Base-by-base conservation (phyloP, 2,888 invertebrate species). In the Volucella zonaria region DNA sequence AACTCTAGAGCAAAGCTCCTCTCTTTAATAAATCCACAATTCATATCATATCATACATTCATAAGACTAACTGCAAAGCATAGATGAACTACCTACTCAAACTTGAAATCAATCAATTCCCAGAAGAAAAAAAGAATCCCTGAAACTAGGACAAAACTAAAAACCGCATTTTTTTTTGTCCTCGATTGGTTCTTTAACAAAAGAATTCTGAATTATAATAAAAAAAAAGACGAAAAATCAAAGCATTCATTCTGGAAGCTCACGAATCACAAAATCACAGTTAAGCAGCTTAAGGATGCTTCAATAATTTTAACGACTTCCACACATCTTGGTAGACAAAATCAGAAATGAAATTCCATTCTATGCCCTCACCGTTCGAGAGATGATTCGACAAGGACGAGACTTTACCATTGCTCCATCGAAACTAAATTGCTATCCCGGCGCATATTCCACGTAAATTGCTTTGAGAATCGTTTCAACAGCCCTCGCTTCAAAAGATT, bases 381-480 rank as follows among this genome's bases (percentile, higher is more conserved):
- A 31, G 31, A 31, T 31, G 38, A 12, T n/a, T 10, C 2, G 31
- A 14, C 9, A 15, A 38, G 67, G 14, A 42, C 47, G 12, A 47
- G n/a, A 23, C 61, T 54, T 23, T 67, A 23, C 51, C 12, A 52
- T 15, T 51, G 66, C 54, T 67, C 45, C 54, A 67, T 67, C 54
- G 54, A 56, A 67, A 67, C 59, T 52, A 76, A 67, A 76, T 76
- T 76, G 75, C 75, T 67, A 59, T 59, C 75, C 67, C 38, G 67
- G 67, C 75, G 52, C 75, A 76, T 76, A 59, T 76, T 67, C 59
- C 45, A 76, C 67, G 75, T 76, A 76, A 76, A 76, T 76, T 76
- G 75, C 75, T 76, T 67, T 76, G 59, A 67, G 51, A 76, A 67
- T 76, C 75, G 67, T 58, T 76, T 76, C 67, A 67, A 76, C 59